Base-by-base conservation (phyloP, 1,140 invertebrate genomes). In the Nomia melanderi region DNA sequence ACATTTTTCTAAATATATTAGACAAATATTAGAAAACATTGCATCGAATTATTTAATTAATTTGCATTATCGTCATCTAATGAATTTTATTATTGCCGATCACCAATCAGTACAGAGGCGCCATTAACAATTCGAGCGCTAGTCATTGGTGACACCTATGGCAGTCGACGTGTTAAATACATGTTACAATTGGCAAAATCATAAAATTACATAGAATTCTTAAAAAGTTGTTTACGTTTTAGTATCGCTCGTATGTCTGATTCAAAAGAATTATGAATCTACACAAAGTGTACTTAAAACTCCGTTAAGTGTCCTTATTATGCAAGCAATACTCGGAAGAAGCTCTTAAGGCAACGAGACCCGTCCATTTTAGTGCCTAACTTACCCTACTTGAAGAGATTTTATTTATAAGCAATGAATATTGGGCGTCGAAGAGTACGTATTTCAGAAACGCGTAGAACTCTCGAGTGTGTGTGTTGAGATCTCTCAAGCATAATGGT, bases 331-430 rank as follows among this genome's bases (percentile, higher is more conserved):
- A 85, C 78, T 83, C 66, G 76, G 84, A 82, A 65, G 81, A 79
- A 60, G 56, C 67, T 75, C 72, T 60, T 66, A 59, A 50, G 83
- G 77, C 44, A 88, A 86, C 77, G 80, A 88, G 66, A 85, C 86
- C 89, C 89, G 89, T 90, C 89, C 89, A 89, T 86, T 86, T 85
- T 90, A 89, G 88, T 90, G 89, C 89, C 89, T 90, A 90, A 85
- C 79, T 56, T 83, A 82, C n/a, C 60, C 66, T 65, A 81, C 72
- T 85, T 73, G 74, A 74, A 82, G 39, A 71, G 72, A 84, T 56
- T 77, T 78, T 82, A 78, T 79, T 81, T 81, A 83, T 85, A 88
- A 87, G 78, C 78, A 66, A 11, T 53, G 56, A 82, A 82, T 41
- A 67, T 41, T 41, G 53, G 53, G 14, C 59, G 63, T 59, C 6